phyloP scores from a whole-genome alignment of 2,113 vertebrate genomes.

The Syrmaticus mikado region DNA sequence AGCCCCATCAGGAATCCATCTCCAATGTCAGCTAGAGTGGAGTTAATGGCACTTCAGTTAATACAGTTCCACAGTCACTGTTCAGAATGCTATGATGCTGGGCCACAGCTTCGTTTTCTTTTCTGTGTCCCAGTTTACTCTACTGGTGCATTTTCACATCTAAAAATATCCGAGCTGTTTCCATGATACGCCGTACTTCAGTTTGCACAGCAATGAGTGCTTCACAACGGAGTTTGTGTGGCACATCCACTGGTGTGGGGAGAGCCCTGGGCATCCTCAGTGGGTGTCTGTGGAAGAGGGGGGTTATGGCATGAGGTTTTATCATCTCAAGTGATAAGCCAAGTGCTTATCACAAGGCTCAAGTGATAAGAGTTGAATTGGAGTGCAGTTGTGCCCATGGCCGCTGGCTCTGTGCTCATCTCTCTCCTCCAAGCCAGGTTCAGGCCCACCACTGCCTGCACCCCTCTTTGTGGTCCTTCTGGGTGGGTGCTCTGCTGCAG shows the following conservation, averaged over 20 bases:
- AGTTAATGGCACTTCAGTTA: background rate
- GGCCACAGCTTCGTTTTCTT: background rate
- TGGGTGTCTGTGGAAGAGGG: background rate
- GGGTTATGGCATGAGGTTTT: background rate
- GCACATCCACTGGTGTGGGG: background rate
- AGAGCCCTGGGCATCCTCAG: background rate
- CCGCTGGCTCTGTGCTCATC: background rate
- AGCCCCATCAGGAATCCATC: background rate
- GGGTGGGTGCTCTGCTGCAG: background rate
- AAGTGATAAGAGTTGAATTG: too few relatives aligned
- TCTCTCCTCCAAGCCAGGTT: background rate
- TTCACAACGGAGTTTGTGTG: background rate
- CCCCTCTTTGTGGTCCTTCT: background rate
- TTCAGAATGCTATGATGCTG: background rate
- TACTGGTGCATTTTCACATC: conserved; percentile 13
- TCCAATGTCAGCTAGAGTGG: background rate
- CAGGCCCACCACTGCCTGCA: background rate
- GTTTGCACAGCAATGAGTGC: background rate
- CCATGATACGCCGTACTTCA: background rate
- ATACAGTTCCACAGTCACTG: background rate
- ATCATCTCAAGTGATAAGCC: background rate
- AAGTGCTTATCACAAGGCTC: too few relatives aligned
- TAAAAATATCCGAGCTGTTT: conserved; percentile 27
- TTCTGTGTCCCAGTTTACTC: conserved; percentile 5
- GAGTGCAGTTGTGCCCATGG: background rate